Evolutionary conservation across 1,140 invertebrate species (phyloP), one percentile per base, ranked within the genome.

Genomic region (Hestina assimilis): DNA sequence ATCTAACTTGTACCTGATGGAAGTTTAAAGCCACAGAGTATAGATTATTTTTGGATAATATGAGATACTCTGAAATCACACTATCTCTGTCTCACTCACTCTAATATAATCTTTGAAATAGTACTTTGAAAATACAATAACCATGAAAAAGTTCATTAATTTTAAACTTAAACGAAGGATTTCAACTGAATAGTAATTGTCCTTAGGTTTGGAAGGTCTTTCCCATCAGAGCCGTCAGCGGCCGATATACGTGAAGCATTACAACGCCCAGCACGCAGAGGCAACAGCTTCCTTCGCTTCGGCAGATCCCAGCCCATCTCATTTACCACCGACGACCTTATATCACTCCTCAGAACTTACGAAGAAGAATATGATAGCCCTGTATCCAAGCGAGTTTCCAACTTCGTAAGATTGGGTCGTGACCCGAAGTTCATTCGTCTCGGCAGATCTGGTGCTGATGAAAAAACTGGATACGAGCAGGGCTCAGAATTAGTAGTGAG

Each of bases 271-370:
- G 50, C 65, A 0, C 71, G 82, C 7, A 65, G 75, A 46, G 82
- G 82, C 15, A 83, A 83, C 72, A 84, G 72, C 45, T 87, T 87
- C 43, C 69, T 87, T 0, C 77, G 84, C 42, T 82, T 85, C 47
- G 82, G 84, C 2, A 71, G 79, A 53, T 79, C 77, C 2, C 78
- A 85, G 50, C 82, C 82, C 4, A 29, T 83, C 11, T 61, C 76
- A 11, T 61, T 87, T 21, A 72, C 76, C 4, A 59, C 81, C 6
- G 83, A 87, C 9, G 84, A 86, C 56, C 67, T 87, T 2, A 69
- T 83, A 29, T 56, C 79, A 3, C 64, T 87, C 5, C 69, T 87
- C 1, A 68, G 63, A 46, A 62, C 67, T 11, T 86, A 83, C 47
- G 81, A 85, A 42, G 79, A 86, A 4, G 80, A 84, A 35, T 83